Evolutionary conservation across 2,888 invertebrate genomes (phyloP), one percentile per base, ranked within the genome.

Genomic region (Steinernema carpocapsae): DNA sequence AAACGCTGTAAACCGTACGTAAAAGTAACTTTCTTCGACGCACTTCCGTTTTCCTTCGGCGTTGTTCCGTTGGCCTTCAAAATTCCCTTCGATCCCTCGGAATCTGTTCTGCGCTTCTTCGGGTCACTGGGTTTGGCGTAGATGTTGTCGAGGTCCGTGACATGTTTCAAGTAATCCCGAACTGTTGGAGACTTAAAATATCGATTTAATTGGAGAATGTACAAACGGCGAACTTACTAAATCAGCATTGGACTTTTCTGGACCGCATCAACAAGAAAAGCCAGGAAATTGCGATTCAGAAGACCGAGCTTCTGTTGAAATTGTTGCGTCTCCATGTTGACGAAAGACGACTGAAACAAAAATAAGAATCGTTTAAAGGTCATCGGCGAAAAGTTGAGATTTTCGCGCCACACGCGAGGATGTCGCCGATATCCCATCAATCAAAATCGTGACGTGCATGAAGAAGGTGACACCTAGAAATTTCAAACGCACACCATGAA

Each of bases 161-260:
- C 72, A 32, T 72, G 72, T 52, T 72, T 72, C 72, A 72, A 26
- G 29, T 72, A 72, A 22, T 72, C 72, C n/a, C 48, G 45, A 14
- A 72, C 72, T 10, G 72, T 72, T 22, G 72, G 72, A 1, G 72
- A 22, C 72, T 72, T 14, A n/a, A 70, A 72, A 72, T 24, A 59
- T n/a, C n/a, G n/a, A n/a, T n/a, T n/a, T n/a, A n/a, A n/a, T n/a
- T n/a, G n/a, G n/a, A n/a, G 6, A 72, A 45, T n/a, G 22, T 19
- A 2, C 10, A 24, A 48, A 72, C 6, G 24, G 45, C 3, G n/a
- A 64, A 72, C 32, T n/a, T n/a, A n/a, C n/a, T n/a, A n/a, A n/a
- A n/a, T n/a, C n/a, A n/a, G n/a, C n/a, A n/a, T n/a, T n/a, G n/a
- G n/a, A n/a, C n/a, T n/a, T n/a, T 72, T 51, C 19, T 4, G 14